Evolutionary conservation across 2,888 invertebrate species (phyloP).

Genomic region (Parnassius apollo): DNA sequence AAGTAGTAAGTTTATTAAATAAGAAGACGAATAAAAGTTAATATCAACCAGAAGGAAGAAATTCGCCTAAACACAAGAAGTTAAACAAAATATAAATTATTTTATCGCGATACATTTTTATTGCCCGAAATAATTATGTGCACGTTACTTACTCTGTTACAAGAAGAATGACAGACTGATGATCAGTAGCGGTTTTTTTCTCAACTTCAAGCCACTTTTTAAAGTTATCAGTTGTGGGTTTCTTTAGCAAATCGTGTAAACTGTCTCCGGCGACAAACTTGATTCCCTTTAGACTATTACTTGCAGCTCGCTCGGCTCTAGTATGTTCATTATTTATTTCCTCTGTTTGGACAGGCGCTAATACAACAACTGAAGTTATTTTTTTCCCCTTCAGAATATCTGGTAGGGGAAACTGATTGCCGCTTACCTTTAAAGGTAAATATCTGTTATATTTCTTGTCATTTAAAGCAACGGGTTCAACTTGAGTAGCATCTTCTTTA

Average conservation of each 20-base stretch:
- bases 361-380: constrained; percentile 91
- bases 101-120: too few relatives aligned
- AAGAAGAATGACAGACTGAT: constrained; percentile 90
- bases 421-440: constrained; percentile 91
- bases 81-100: too few relatives aligned
- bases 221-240: constrained; percentile 89
- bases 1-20: too few relatives aligned
- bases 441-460: constrained; percentile 91
- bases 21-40: too few relatives aligned
- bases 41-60: too few relatives aligned
- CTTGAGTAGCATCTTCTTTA: constrained; percentile 85
- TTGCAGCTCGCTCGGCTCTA: constrained; percentile 79
- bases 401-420: constrained; percentile 91
- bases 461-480: constrained; percentile 88
- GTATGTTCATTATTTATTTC: constrained; percentile 70
- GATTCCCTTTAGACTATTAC: constrained; percentile 83
- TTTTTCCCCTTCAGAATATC: constrained; percentile 87
- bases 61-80: too few relatives aligned
- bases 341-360: constrained; percentile 90
- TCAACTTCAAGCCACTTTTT: constrained; percentile 90
- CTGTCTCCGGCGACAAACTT: constrained; percentile 88
- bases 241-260: constrained; percentile 87
- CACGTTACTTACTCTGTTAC: constrained; percentile 86
- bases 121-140: constrained; percentile 12
- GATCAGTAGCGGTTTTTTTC: constrained; percentile 86